Base-by-base conservation (phyloP, 2,888 invertebrate genomes). In the Troides helena region DNA sequence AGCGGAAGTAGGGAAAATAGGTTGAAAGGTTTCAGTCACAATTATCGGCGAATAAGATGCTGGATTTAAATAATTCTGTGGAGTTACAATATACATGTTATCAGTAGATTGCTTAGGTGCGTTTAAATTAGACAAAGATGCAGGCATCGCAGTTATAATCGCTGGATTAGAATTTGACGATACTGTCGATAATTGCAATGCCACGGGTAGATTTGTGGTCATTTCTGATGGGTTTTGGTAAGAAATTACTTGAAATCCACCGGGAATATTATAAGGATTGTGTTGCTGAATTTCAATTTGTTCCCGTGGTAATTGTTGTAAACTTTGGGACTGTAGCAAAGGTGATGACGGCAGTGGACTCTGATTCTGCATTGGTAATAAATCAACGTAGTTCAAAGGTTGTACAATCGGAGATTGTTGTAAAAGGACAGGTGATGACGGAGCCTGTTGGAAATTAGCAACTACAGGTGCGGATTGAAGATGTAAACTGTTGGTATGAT, bases 151-250 rank as follows among this genome's bases (percentile, higher is more conserved):
- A 39, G 70, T 53, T 21, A 72, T 65, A 7, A 74, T 61, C 12
- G 67, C 43, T 66, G 66, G 62, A 67, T 62, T n/a, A 21, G 61
- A n/a, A 69, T 62, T 58, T 62, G 74, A 61, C 68, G 76, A 67
- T 66, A 75, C 72, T 72, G 75, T 70, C 70, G 76, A 61, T 43
- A 61, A 39, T 25, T 62, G 65, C 56, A 62, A 8, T n/a, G 68
- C 14, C 8, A 62, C 53, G n/a, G 70, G 57, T 10, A 67, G 2
- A 10, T 63, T 12, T 39, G 63, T 36, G 7, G 50, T 30, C 1
- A 63, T n/a, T 14, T 67, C 70, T 8, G 59, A 23, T 17, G 67
- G 70, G 36, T 60, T 67, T 64, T 57, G 70, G 65, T 58, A 70
- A 5, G 70, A 56, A 43, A 70, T 50, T 18, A 67, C 64, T 67